Evolutionary conservation across 2,888 invertebrate species (phyloP).

Genomic region (Nineta flava): DNA sequence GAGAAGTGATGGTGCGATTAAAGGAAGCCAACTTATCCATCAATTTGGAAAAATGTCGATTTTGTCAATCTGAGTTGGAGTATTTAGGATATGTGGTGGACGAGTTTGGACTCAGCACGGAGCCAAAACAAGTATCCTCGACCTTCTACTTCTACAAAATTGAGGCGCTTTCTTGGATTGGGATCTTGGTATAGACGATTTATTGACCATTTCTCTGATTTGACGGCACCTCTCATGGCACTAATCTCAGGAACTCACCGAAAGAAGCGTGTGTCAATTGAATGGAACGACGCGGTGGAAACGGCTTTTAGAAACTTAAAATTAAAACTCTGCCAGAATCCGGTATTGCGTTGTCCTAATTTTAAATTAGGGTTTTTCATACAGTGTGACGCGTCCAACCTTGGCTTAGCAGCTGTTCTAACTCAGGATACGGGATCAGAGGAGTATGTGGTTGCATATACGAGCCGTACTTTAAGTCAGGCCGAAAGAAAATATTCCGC

Average conservation of each 20-base stretch:
- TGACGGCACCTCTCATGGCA: constrained; percentile 12
- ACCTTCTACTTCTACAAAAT: constrained; percentile 13
- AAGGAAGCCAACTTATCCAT: constrained; percentile 2
- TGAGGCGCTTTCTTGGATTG: constrained; percentile 18
- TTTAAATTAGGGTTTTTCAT: constrained; percentile 9
- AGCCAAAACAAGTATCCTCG: constrained; percentile 12
- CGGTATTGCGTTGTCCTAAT: constrained; percentile 12
- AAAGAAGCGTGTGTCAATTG: constrained; percentile 7
- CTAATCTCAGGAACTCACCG: not conserved
- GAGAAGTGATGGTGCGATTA: constrained; percentile 6
- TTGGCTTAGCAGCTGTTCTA: constrained; percentile 10
- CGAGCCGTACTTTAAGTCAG: constrained; percentile 9
- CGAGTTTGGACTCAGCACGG: constrained; percentile 12
- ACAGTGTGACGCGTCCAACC: constrained; percentile 9
- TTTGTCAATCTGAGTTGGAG: constrained; percentile 12
- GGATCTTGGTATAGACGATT: constrained; percentile 18
- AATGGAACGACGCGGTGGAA: constrained; percentile 5
- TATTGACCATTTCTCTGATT: constrained; percentile 13
- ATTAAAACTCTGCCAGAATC: constrained; percentile 7
- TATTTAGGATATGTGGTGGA: constrained; percentile 18
- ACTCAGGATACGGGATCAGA: constrained; percentile 9
- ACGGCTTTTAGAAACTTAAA: constrained; percentile 7
- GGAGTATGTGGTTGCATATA: constrained; percentile 12
- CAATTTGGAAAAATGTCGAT: constrained; percentile 9
- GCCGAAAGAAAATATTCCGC: no score